A percentile compares a stretch with the other conserved stretches of the same genome.
Evolutionary conservation across 2,797 vertebrate genomes (phyloP).

Genomic region (Cyprinella venusta): DNA sequence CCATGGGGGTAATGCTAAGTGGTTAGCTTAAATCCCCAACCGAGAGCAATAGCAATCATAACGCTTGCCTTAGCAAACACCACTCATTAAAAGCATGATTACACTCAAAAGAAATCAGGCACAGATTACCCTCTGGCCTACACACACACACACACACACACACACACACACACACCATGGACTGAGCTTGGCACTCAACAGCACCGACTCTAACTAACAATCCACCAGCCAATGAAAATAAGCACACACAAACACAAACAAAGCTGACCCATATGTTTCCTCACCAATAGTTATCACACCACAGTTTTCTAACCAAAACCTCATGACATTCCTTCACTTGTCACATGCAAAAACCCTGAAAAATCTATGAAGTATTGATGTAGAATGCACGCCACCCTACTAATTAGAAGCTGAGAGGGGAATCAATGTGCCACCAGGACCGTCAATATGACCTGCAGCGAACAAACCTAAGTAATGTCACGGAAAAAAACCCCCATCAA

Average conservation of each 20-base stretch:
- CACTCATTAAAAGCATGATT: constrained; percentile 27
- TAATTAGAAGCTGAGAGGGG: constrained; percentile 35
- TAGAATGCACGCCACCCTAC: not conserved
- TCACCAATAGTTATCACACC: not conserved
- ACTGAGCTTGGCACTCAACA: constrained; percentile 15
- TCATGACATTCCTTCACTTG: not conserved
- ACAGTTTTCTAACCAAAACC: constrained; percentile 27
- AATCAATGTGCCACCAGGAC: constrained; percentile 52
- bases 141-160: not conserved
- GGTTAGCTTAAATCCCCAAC: constrained; percentile 48
- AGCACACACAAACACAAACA: not conserved
- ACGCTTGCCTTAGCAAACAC: not conserved
- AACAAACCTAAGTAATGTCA: constrained; percentile 10
- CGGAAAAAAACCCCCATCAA: not conserved
- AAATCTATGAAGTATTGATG: constrained; percentile 34
- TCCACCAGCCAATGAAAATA: not conserved
- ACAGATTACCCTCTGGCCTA: constrained; percentile 6
- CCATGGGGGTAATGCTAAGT: not conserved
- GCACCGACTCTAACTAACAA: not conserved
- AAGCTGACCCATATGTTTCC: too few relatives aligned
- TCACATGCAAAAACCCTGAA: not conserved
- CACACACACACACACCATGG: not conserved
- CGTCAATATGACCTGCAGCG: constrained; percentile 38
- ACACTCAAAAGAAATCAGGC: constrained; percentile 42
- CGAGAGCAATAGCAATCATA: constrained; percentile 11